Conservation (phyloP, 2,113 vertebrate species). For the Ailuropoda melanoleuca region DNA sequence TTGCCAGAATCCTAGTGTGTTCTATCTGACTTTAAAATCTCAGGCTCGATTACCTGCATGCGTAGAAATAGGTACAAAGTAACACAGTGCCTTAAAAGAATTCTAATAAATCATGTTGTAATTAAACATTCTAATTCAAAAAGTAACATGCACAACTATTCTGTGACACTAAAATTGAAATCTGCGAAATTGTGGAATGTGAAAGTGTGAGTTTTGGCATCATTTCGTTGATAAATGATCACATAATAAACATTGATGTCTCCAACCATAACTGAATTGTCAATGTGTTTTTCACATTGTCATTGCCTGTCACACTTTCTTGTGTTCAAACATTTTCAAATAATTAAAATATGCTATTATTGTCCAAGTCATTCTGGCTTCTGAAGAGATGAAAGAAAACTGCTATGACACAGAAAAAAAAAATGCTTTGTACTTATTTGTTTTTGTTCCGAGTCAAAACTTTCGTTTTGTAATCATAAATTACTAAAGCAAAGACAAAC, state of each 20-base stretch:
- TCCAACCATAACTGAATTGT: neutral
- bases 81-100: neutral
- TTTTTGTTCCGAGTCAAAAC: conserved; percentile 35
- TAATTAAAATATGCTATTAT: neutral
- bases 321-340: neutral
- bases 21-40: neutral
- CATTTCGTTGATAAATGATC: neutral
- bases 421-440: neutral
- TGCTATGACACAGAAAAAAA: neutral
- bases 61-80: neutral
- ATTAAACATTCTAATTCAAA: neutral
- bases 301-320: neutral
- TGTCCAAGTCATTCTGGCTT: neutral
- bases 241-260: neutral
- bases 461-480: conserved; percentile 36
- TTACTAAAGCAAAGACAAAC: conserved; percentile 22
- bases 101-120: neutral
- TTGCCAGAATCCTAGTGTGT: neutral
- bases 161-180: neutral
- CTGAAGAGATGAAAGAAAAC: neutral
- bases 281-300: neutral
- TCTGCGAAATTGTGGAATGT: neutral
- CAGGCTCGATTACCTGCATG: neutral
- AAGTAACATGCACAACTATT: neutral
- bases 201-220: neutral